phyloP scores from a whole-genome alignment of 2,888 invertebrate species.

The Beris chalybata region DNA sequence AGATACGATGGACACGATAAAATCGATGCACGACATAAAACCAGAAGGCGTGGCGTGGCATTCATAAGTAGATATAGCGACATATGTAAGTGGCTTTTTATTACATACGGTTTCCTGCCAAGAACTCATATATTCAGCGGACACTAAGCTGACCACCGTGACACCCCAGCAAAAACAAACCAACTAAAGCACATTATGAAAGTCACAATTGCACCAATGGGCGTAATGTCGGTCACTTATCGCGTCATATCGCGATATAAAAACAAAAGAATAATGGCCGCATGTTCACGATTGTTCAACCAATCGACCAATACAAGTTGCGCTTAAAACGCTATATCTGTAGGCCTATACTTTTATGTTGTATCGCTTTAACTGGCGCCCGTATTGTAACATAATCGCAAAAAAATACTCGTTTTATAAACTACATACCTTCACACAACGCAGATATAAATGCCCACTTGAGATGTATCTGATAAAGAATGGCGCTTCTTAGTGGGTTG shows the following conservation, averaged over 20 bases:
- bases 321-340: slow-evolving; percentile 8
- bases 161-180: slow-evolving; percentile 9
- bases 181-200: slow-evolving; percentile 19
- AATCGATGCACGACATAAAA: slow-evolving; percentile 12
- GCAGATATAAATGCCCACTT: slow-evolving; percentile 17
- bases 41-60: slow-evolving; percentile 12
- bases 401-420: neutral
- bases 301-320: slow-evolving; percentile 3
- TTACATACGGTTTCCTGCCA: neutral
- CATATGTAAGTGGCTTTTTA: neutral
- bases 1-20: neutral
- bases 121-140: slow-evolving; percentile 9
- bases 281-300: slow-evolving; percentile 13
- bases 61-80: neutral
- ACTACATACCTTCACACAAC: too few species aligned
- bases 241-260: slow-evolving; percentile 1
- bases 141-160: slow-evolving; percentile 10
- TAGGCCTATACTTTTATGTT: neutral
- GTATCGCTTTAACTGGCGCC: slow-evolving; percentile 25
- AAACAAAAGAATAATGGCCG: slow-evolving; percentile 30
- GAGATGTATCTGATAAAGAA: slow-evolving; percentile 14
- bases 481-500: slow-evolving; percentile 16
- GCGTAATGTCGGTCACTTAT: slow-evolving; percentile 26
- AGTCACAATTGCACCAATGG: slow-evolving; percentile 28
- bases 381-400: slow-evolving; percentile 24